These are phyloP conservation scores for Pseudopipra pipra DNA, from an alignment of 2,113 vertebrate genomes.

Conservation along the genomic window DNA sequence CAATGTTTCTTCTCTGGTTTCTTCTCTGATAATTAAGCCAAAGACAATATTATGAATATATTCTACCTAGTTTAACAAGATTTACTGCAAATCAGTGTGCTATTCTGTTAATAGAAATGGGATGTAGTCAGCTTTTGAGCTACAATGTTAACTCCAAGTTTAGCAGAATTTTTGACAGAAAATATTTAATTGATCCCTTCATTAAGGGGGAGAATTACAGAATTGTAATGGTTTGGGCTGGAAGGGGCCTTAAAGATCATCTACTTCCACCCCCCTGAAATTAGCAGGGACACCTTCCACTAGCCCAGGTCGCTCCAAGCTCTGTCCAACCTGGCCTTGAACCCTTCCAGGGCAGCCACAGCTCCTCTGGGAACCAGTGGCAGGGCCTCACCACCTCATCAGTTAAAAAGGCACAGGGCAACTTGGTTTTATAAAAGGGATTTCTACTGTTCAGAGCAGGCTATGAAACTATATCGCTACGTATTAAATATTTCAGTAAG, in stretches of 20 bases:
- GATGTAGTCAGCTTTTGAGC: not conserved
- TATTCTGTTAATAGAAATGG: not conserved
- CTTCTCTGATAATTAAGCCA: not conserved
- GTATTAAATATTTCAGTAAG: not conserved
- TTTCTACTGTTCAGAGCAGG: not conserved
- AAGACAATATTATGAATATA: not conserved
- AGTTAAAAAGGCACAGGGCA: not conserved
- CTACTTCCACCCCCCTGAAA: fast-evolving
- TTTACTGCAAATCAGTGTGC: not conserved
- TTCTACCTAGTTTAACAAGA: not conserved
- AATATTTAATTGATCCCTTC: not conserved
- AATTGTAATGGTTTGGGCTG: not conserved
- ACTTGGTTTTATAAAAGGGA: not conserved
- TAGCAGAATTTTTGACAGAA: not conserved
- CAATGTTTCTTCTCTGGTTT: not conserved
- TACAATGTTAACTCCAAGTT: not conserved
- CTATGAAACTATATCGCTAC: not conserved
- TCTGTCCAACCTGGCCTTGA: fast-evolving
- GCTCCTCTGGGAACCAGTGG: too few species aligned
- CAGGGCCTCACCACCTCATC: fast-evolving
- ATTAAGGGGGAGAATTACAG: fast-evolving
- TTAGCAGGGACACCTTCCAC: not conserved
- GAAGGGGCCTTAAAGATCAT: not conserved
- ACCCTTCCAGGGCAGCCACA: not conserved
- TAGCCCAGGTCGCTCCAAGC: fast-evolving